Evolutionary conservation across 2,888 invertebrate species (phyloP).

Genomic region (Microdon myrmicae): DNA sequence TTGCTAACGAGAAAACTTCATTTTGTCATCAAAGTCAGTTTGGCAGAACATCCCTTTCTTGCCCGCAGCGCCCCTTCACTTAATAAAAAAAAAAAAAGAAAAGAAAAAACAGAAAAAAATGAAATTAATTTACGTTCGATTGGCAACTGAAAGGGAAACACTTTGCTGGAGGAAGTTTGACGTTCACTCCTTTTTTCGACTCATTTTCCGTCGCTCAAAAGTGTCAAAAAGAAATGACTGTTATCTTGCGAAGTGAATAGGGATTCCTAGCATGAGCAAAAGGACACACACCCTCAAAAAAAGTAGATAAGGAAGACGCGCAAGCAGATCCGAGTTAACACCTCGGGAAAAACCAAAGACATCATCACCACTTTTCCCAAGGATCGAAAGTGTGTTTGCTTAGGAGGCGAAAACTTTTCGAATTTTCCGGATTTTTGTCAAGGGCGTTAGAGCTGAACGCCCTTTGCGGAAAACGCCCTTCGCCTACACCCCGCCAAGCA

Average conservation of each 20-base stretch:
- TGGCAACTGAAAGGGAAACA: slow-evolving; percentile 47
- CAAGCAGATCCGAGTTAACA: slow-evolving; percentile 37
- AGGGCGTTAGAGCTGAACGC: slow-evolving; percentile 36
- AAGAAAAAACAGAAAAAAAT: slow-evolving; percentile 28
- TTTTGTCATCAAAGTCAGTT: slow-evolving; percentile 40
- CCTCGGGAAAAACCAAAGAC: slow-evolving; percentile 29
- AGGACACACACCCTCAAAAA: too few relatives aligned
- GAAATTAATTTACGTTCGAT: slow-evolving; percentile 52
- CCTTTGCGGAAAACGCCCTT: neutral
- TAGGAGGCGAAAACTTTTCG: slow-evolving; percentile 49
- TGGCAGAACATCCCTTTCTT: slow-evolving; percentile 11
- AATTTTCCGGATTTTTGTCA: slow-evolving; percentile 45
- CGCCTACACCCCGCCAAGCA: neutral
- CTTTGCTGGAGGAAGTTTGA: slow-evolving; percentile 28
- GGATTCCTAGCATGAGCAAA: slow-evolving; percentile 2
- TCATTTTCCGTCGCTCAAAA: slow-evolving; percentile 36
- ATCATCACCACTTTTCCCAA: slow-evolving; percentile 30
- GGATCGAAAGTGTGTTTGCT: slow-evolving; percentile 49
- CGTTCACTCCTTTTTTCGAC: slow-evolving; percentile 19
- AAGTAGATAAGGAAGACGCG: too few relatives aligned
- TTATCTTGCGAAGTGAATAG: slow-evolving; percentile 31
- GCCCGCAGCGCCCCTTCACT: slow-evolving; percentile 17
- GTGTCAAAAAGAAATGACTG: slow-evolving; percentile 52
- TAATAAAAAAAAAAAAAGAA: slow-evolving; percentile 6
- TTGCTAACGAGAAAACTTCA: slow-evolving; percentile 53